Base-by-base conservation (phyloP, 2,113 vertebrate species). In the Notechis scutatus region DNA sequence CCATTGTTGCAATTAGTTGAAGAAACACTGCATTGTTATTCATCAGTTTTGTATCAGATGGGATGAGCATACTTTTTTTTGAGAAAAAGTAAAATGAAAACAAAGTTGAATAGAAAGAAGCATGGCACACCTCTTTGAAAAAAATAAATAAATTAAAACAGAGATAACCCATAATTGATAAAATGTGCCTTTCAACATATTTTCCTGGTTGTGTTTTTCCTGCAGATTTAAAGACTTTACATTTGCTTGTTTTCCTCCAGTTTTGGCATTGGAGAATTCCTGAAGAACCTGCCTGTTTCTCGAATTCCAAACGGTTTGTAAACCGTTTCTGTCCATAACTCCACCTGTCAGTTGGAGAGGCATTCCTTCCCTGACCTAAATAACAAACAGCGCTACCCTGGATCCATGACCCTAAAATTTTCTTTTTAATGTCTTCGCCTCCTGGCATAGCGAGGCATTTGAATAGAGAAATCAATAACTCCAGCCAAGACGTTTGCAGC, bases 381-480 rank as follows among this genome's bases (percentile, higher is more conserved):
- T 50, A 47, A 54, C 26, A 88, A 81, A 21, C 74, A 81, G 34
- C 34, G 7, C 42, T 15, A 52, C 5, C 39, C 54, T 34, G 52
- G 52, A 61, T 64, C 81, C 39, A 8, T 61, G 56, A 56, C 14
- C 86, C 61, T 45, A 56, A 87, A 56, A 55, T 88, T 90, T 64
- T 29, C 57, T 92, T 59, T 90, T 90, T 45, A 1, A n/a, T 29
- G 7, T 20, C 24, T 50, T 56, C 34, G 7, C 34, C 74, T 9
- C 91, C 91, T 42, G 5, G 29, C 1, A 4, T 2, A 0, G 85
- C 54, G 26, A 47, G 12, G 1, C 29, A 39, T 91, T 91, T 94
- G 12, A 93, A 88, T 92, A 92, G 92, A 93, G 92, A 88, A 93
- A 93, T 24, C 93, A 91, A 92, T 93, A 91, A 69, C 26, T 2